phyloP scores from a whole-genome alignment of 2,797 vertebrate species.

The Florisuga fusca region DNA sequence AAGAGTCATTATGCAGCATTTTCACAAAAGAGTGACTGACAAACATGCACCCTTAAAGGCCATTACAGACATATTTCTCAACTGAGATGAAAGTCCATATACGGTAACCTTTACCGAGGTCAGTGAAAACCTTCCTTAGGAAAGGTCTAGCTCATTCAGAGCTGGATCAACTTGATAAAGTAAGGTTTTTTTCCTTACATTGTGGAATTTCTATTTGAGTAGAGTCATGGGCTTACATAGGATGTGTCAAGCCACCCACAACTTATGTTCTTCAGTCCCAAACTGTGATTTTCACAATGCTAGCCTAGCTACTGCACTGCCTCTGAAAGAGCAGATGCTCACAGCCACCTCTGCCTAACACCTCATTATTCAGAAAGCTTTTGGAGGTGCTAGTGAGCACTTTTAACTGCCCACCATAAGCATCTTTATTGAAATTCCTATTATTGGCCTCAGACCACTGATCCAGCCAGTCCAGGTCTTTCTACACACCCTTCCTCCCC shows the following conservation, averaged over 20 bases:
- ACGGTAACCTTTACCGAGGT: background rate
- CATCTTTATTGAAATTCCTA: background rate
- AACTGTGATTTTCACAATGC: background rate
- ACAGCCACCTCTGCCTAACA: background rate
- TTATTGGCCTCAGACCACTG: too few relatives aligned
- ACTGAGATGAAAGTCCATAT: background rate
- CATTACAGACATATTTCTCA: background rate
- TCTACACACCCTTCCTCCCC: too few relatives aligned
- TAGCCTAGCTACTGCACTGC: background rate
- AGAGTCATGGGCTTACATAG: accelerated
- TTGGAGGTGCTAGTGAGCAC: background rate
- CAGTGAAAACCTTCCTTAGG: background rate
- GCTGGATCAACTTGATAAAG: background rate
- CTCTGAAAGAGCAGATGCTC: background rate
- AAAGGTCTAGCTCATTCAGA: background rate
- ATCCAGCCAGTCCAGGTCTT: too few relatives aligned
- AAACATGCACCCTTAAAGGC: background rate
- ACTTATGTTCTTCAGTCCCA: background rate
- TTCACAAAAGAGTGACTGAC: background rate
- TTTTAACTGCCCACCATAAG: background rate
- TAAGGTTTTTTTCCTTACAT: background rate
- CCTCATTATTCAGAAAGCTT: background rate
- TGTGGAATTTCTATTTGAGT: background rate
- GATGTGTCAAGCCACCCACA: background rate
- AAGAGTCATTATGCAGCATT: background rate